Evolutionary conservation across 1,140 invertebrate genomes (phyloP).

Genomic region (Procambarus virginalis): DNA sequence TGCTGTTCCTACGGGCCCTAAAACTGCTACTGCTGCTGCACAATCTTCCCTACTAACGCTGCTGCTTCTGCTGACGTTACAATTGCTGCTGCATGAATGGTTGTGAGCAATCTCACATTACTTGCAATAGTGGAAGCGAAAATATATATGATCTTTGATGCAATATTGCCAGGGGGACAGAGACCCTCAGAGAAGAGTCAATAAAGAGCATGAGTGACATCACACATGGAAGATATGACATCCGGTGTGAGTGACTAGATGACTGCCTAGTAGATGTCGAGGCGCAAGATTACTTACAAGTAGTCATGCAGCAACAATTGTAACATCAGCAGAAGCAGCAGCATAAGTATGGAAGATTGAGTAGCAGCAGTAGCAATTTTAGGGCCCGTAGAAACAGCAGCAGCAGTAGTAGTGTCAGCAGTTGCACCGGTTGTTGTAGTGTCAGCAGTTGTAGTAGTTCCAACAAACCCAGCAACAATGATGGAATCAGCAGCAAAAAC

Average conservation of each 20-base stretch:
- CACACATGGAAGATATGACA: no score
- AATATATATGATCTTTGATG: no score
- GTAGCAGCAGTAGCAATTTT: not conserved
- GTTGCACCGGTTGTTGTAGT: not conserved
- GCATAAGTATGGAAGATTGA: not conserved
- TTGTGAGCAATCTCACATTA: no score
- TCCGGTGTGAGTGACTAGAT: no score
- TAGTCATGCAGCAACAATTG: not conserved
- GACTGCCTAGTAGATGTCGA: no score
- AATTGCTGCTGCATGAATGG: not conserved
- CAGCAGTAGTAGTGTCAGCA: not conserved
- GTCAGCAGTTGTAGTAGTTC: not conserved
- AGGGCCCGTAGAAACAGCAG: not conserved
- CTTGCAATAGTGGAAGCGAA: no score
- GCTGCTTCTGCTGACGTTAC: not conserved
- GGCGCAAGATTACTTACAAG: no score
- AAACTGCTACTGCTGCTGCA: not conserved
- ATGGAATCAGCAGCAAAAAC: not conserved
- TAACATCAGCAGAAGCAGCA: not conserved
- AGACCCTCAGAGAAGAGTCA: no score
- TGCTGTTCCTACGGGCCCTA: not conserved
- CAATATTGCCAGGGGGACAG: no score
- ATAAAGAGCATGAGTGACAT: no score
- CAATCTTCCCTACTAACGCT: not conserved
- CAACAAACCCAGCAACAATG: not conserved